phyloP scores from a whole-genome alignment of 2,797 vertebrate genomes.

The Pagetopsis macropterus region DNA sequence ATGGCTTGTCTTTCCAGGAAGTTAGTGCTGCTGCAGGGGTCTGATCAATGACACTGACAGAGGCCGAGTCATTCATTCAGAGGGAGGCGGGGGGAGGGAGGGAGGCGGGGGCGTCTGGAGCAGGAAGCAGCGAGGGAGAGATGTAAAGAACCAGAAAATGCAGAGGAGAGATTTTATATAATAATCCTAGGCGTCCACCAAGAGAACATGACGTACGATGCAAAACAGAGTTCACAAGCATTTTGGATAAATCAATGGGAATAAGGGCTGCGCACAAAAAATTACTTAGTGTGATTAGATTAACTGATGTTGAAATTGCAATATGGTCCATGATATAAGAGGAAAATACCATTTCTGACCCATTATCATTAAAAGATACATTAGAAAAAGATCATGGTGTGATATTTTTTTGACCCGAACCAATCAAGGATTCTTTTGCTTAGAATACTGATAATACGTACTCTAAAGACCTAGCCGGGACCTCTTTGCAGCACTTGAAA shows the following conservation, averaged over 20 bases:
- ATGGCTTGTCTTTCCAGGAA: conserved; percentile 77
- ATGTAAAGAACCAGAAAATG: background rate
- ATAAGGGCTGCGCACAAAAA: too few species aligned
- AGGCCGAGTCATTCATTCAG: conserved; percentile 69
- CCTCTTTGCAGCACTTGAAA: too few species aligned
- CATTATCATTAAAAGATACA: too few species aligned
- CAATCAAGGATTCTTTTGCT: too few species aligned
- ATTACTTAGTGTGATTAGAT: too few species aligned
- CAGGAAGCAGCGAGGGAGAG: conserved; percentile 30
- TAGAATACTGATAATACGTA: too few species aligned
- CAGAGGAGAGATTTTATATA: background rate
- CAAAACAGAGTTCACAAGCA: background rate
- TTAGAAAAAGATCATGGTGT: too few species aligned
- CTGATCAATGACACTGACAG: conserved; percentile 79
- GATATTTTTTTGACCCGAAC: too few species aligned
- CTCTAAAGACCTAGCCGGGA: too few species aligned
- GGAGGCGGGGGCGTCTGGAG: background rate
- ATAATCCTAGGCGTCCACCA: background rate
- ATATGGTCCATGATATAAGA: too few species aligned
- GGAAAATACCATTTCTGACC: too few species aligned
- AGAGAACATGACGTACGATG: background rate
- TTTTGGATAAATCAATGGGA: background rate
- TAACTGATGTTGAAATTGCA: too few species aligned
- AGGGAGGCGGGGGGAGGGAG: background rate
- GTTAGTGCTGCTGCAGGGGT: conserved; percentile 64